phyloP scores from a whole-genome alignment of 2,113 vertebrate species.

The Chionomys nivalis region DNA sequence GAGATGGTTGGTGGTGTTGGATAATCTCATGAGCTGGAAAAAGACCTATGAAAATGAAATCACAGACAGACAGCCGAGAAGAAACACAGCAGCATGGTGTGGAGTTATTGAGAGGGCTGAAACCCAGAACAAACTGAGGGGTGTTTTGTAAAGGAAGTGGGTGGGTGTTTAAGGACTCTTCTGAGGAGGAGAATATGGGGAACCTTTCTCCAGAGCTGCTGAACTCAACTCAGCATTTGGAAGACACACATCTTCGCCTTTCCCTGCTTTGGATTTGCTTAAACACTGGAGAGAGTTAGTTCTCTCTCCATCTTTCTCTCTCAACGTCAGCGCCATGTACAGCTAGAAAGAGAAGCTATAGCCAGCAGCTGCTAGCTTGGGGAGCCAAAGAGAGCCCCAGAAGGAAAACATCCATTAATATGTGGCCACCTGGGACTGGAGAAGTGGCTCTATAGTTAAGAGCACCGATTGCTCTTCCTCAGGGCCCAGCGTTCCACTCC shows the following conservation, averaged over 20 bases:
- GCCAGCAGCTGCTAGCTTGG: neutral
- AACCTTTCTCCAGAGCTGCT: neutral
- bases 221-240: neutral
- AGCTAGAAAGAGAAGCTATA: neutral
- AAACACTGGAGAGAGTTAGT: neutral
- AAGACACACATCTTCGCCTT: neutral
- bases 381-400: neutral
- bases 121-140: neutral
- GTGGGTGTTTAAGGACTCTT: neutral
- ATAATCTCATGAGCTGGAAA: neutral
- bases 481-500: neutral
- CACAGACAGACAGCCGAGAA: neutral
- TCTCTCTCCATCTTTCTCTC: neutral
- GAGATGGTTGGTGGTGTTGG: neutral
- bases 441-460: neutral
- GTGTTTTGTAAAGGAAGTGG: neutral
- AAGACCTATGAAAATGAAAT: neutral
- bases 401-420: neutral
- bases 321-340: no score
- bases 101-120: neutral
- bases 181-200: neutral
- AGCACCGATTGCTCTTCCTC: neutral
- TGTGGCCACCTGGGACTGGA: neutral
- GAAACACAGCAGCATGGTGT: neutral
- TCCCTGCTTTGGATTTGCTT: neutral